These are phyloP conservation scores for Chirona hameri DNA, from an alignment of 2,888 invertebrate species.

Conservation along the genomic window DNA sequence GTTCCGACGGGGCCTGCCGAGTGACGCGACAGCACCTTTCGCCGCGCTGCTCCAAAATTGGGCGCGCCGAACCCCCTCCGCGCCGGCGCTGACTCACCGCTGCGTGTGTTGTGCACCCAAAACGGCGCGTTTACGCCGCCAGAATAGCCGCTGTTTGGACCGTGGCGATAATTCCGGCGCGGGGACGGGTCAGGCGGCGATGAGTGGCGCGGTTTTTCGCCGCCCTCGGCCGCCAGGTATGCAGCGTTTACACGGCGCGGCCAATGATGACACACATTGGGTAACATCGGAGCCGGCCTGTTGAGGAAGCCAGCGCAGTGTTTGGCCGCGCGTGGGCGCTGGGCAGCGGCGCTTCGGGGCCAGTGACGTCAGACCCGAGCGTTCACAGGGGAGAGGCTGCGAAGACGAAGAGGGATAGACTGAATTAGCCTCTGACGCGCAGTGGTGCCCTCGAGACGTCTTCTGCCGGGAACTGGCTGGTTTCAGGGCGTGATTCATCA, in stretches of 20 bases:
- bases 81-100: neutral
- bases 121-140: neutral
- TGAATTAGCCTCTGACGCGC: neutral
- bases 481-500: no score
- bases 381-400: neutral
- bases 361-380: neutral
- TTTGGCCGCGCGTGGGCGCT: neutral
- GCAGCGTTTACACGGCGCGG: neutral
- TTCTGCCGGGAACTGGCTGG: no score
- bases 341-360: neutral
- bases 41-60: conserved; percentile 8
- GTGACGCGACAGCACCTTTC: no score
- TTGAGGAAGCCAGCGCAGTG: neutral
- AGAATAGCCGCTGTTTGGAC: conserved; percentile 1
- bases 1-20: no score
- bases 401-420: neutral
- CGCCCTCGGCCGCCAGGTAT: neutral
- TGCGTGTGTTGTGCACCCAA: conserved; percentile 3
- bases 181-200: neutral
- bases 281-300: neutral
- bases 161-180: neutral
- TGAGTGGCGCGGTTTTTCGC: neutral
- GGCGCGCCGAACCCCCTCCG: neutral
- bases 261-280: conserved; percentile 23
- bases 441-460: no score